Conservation (phyloP, 2,888 invertebrate species). For the Amaurobius ferox region DNA sequence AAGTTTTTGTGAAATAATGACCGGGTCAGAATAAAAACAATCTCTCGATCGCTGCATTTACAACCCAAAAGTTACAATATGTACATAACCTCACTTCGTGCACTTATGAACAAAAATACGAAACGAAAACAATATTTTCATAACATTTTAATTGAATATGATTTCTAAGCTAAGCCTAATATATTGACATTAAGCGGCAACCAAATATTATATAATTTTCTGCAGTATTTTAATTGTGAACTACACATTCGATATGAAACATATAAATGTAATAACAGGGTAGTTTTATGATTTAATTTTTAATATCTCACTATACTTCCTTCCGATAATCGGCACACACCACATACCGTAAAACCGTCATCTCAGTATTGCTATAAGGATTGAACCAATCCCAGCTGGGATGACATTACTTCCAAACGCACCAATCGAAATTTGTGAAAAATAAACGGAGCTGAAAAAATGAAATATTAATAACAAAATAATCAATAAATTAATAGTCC, state of each 20-base stretch:
- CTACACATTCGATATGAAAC: conserved; percentile 20
- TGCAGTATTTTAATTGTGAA: conserved; percentile 5
- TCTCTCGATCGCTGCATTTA: conserved; percentile 53
- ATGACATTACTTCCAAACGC: conserved; percentile 49
- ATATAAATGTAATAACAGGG: conserved; percentile 30
- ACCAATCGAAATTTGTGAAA: conserved; percentile 28
- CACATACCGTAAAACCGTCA: conserved; percentile 65
- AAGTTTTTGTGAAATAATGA: conserved; percentile 37
- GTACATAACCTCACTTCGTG: conserved; percentile 13
- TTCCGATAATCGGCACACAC: conserved; percentile 52
- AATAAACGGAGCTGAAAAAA: conserved; percentile 13
- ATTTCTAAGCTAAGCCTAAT: conserved; percentile 66
- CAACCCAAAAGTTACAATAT: conserved; percentile 20
- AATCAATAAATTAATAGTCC: conserved; percentile 3
- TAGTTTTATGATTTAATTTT: conserved; percentile 38
- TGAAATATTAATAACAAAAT: background rate
- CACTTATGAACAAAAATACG: conserved; percentile 32
- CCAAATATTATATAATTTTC: conserved; percentile 25
- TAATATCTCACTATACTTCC: conserved; percentile 50
- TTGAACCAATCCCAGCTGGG: conserved; percentile 58
- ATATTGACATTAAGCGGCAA: conserved; percentile 53
- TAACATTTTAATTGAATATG: conserved; percentile 55
- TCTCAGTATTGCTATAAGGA: conserved; percentile 64
- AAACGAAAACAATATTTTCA: conserved; percentile 58
- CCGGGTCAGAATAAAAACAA: conserved; percentile 20